phyloP scores from a whole-genome alignment of 2,888 invertebrate genomes.

The Drosophila dives region DNA sequence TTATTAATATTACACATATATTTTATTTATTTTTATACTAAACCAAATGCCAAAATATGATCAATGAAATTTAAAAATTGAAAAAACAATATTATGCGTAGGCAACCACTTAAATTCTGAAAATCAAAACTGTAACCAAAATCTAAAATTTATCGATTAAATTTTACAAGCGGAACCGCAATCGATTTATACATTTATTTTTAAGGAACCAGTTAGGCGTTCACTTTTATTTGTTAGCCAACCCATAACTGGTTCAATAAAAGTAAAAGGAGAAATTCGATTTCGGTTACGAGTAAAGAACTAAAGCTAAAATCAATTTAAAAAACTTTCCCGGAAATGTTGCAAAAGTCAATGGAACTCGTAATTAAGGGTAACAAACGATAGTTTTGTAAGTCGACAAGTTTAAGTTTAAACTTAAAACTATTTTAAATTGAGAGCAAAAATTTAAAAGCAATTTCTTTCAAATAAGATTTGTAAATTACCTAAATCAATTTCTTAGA shows the following conservation, averaged over 20 bases:
- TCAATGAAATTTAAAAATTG: neutral
- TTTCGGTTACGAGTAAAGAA: neutral
- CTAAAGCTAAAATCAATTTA: neutral
- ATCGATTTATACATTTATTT: neutral
- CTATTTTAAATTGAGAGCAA: neutral
- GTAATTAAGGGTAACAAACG: neutral
- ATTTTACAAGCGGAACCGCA: neutral
- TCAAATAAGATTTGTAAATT: fast-evolving
- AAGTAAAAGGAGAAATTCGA: no score
- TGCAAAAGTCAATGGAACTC: neutral
- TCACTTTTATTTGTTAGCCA: no score
- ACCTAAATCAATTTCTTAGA: neutral
- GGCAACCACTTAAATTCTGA: neutral
- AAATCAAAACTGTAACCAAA: neutral
- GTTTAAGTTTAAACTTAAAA: neutral
- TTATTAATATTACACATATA: no score
- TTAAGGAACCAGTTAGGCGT: neutral
- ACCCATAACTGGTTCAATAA: no score
- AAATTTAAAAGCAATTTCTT: neutral
- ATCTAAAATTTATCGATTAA: neutral
- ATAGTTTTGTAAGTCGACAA: neutral
- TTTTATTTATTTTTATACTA: neutral
- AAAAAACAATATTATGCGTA: neutral
- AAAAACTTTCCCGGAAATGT: neutral
- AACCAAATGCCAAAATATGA: neutral